Evolutionary conservation across 2,113 vertebrate species (phyloP).

Genomic region (Ardeotis arabs): DNA sequence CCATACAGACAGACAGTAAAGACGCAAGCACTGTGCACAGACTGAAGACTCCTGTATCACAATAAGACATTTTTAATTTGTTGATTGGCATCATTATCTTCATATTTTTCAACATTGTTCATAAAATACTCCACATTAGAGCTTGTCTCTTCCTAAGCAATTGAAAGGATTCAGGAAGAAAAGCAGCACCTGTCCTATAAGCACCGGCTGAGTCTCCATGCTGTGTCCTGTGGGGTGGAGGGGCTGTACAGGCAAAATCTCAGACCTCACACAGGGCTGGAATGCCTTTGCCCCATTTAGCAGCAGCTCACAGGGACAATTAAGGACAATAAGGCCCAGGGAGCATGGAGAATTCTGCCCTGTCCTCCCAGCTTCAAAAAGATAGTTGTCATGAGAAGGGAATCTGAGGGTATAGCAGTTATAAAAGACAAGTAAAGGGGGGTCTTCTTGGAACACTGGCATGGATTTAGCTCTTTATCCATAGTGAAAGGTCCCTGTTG

Average conservation of each 20-base stretch:
- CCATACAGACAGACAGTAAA: slow-evolving; percentile 56
- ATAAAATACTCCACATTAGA: not conserved
- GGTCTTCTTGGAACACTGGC: not conserved
- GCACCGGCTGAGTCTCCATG: rapidly evolving
- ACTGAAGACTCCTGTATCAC: not conserved
- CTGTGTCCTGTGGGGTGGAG: not conserved
- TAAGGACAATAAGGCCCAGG: slow-evolving; percentile 36
- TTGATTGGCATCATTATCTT: not conserved
- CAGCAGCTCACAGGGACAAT: not conserved
- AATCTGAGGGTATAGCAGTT: not conserved
- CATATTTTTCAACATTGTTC: not conserved
- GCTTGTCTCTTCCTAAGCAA: not conserved
- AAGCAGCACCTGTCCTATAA: not conserved
- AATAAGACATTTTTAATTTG: not conserved
- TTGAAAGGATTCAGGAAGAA: not conserved
- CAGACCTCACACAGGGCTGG: slow-evolving; percentile 38
- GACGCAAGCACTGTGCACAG: not conserved
- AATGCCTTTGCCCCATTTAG: slow-evolving; percentile 27
- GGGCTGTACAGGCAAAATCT: not conserved
- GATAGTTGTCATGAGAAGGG: not conserved
- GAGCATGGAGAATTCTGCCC: slow-evolving; percentile 37
- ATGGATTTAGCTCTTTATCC: not conserved
- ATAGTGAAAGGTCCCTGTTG: not conserved
- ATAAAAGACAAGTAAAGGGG: slow-evolving; percentile 14
- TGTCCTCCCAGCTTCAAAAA: not conserved